These are phyloP conservation scores for Podarcis cretensis DNA, from an alignment of 2,113 vertebrate species.

Conservation along the genomic window DNA sequence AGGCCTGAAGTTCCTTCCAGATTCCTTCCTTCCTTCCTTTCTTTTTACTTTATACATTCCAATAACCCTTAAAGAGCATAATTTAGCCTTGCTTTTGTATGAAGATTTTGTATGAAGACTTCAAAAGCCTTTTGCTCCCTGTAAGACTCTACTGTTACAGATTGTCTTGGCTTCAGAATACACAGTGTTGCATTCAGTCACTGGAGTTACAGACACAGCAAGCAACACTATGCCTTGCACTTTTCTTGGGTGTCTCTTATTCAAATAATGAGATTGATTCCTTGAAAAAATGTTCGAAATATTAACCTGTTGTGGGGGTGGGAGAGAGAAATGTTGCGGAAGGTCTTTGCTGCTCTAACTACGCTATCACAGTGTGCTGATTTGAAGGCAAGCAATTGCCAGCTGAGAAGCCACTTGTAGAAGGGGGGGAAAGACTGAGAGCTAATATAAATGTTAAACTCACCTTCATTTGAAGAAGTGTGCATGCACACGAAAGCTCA, in stretches of 20 bases:
- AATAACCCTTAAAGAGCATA: neutral
- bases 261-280: slow-evolving; percentile 3
- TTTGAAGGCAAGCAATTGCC: neutral
- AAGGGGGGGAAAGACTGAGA: neutral
- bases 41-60: slow-evolving; percentile 22
- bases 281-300: neutral
- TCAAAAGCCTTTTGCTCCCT: slow-evolving; percentile 52
- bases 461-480: neutral
- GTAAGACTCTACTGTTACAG: neutral
- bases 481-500: too few species aligned
- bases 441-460: neutral
- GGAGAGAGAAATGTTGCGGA: neutral
- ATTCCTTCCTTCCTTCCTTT: slow-evolving; percentile 12
- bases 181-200: rapidly evolving
- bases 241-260: neutral
- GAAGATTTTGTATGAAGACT: neutral
- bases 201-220: slow-evolving; percentile 15
- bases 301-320: neutral
- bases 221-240: neutral
- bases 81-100: slow-evolving; percentile 10
- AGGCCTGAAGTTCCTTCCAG: slow-evolving; percentile 35
- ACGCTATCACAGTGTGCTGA: neutral
- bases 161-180: slow-evolving; percentile 49
- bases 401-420: neutral
- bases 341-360: neutral